Percentiles rank a stretch among this genome's conserved stretches.
These are phyloP conservation scores for Eupithecia exiguata DNA, from an alignment of 2,888 invertebrate species.

Conservation along the genomic window DNA sequence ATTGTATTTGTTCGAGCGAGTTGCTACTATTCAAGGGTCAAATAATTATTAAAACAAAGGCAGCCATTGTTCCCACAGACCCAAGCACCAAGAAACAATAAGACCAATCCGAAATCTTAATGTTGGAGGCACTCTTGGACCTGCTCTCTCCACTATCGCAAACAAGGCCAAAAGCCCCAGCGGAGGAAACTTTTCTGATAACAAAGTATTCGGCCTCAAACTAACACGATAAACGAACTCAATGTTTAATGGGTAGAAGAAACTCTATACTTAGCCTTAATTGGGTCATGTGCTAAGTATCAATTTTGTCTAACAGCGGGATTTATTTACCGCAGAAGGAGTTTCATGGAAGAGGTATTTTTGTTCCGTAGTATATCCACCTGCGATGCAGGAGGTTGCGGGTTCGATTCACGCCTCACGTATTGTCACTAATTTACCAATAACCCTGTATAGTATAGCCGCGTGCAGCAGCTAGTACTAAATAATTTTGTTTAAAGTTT, in stretches of 20 bases:
- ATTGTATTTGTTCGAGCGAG: slow-evolving; percentile 13
- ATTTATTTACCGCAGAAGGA: slow-evolving; percentile 24
- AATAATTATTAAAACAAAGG: slow-evolving; percentile 24
- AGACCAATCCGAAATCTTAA: slow-evolving; percentile 22
- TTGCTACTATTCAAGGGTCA: slow-evolving; percentile 18
- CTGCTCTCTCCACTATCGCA: slow-evolving; percentile 14
- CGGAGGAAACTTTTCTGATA: slow-evolving; percentile 61
- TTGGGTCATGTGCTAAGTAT: slow-evolving; percentile 57
- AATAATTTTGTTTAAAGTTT: too few relatives aligned
- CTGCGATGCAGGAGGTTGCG: too few relatives aligned
- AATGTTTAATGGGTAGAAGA: slow-evolving; percentile 57
- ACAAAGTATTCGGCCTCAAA: slow-evolving; percentile 54
- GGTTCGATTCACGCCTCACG: too few relatives aligned
- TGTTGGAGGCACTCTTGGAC: slow-evolving; percentile 26
- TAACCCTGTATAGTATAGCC: too few relatives aligned
- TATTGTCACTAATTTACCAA: too few relatives aligned
- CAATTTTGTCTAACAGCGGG: slow-evolving; percentile 39
- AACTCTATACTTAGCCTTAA: slow-evolving; percentile 55
- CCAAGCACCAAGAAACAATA: slow-evolving; percentile 23
- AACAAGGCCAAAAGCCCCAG: slow-evolving; percentile 25
- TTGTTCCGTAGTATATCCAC: neutral
- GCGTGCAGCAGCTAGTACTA: too few relatives aligned
- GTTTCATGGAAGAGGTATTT: neutral
- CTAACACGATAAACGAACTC: slow-evolving; percentile 61
- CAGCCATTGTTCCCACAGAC: slow-evolving; percentile 13